A percentile compares a stretch with the other conserved stretches of the same genome.
Evolutionary conservation across 1,140 invertebrate species (phyloP).

Genomic region (Eriocheir sinensis): DNA sequence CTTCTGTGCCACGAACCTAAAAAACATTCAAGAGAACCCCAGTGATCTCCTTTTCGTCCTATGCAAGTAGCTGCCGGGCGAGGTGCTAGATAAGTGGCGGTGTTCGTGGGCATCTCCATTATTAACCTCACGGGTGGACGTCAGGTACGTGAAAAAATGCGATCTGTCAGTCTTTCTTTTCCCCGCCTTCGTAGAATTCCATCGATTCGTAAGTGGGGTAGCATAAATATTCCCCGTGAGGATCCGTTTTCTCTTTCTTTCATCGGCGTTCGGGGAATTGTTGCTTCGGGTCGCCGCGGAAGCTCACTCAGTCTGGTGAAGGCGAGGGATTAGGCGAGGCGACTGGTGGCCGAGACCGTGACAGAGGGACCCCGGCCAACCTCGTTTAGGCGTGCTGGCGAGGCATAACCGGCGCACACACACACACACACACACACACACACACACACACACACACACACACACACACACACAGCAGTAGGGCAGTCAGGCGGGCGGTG

Average conservation of each 20-base stretch:
- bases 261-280: neutral
- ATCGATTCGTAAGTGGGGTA: slow-evolving; percentile 10
- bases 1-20: no score
- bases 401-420: no score
- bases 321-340: neutral
- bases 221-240: neutral
- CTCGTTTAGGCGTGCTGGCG: neutral
- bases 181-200: neutral
- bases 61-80: no score
- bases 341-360: neutral
- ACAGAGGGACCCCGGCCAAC: neutral
- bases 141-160: neutral
- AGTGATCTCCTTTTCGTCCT: no score
- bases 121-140: neutral
- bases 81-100: no score
- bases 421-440: no score
- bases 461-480: no score
- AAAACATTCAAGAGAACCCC: no score
- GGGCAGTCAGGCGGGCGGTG: no score
- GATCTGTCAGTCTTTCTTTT: neutral
- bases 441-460: no score
- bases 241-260: neutral
- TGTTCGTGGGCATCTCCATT: neutral
- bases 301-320: neutral
- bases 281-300: neutral